Base-by-base conservation (phyloP, 2,888 invertebrate genomes). In the Trichogramma dendrolimi region DNA sequence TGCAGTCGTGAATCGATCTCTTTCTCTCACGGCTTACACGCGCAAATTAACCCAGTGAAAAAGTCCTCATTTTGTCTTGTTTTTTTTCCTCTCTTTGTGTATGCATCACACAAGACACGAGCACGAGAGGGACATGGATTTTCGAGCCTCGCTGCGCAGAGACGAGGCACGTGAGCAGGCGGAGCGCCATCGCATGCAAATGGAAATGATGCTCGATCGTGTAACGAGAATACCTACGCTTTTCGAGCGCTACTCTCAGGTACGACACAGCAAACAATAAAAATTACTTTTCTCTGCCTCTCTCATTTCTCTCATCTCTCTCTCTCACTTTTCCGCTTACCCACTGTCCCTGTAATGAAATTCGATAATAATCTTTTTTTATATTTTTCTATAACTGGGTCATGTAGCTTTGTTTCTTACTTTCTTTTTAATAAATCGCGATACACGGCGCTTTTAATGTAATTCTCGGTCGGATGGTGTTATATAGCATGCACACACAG, bases 201-300 rank as follows among this genome's bases (percentile, higher is more conserved):
- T 89, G 89, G 87, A 88, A 72, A 75, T 86, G 67, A 89, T 89
- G 88, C 80, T 87, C 66, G 85, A 86, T 38, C 81, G 89, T 67
- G 89, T 89, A 0, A 85, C 86, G 60, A 83, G 83, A 68, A 88
- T 88, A 69, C 89, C 89, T 0, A 85, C 88, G 70, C 82, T 89
- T 5, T 89, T 89, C 71, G 88, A 89, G 75, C 80, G 88, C 66
- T 86, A 86, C 72, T 86, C 87, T 51, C 85, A 86, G 63, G 87
- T 87, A 73, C 14, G 27, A 27, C 3, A 27, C 27, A 27, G 2
- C n/a, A 10, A 10, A 10, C n/a, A 46, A 46, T 46, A 27, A 27
- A 27, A 27, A 27, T 27, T 27, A 48, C 48, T 48, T 48, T 48
- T 48, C n/a, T 4, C 48, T 7, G 4, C 1, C n/a, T 4, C 6